A percentile compares a stretch with the other conserved stretches of the same genome.
These are phyloP conservation scores for Ypsolopha sequella DNA, from an alignment of 2,888 invertebrate genomes.

Conservation along the genomic window DNA sequence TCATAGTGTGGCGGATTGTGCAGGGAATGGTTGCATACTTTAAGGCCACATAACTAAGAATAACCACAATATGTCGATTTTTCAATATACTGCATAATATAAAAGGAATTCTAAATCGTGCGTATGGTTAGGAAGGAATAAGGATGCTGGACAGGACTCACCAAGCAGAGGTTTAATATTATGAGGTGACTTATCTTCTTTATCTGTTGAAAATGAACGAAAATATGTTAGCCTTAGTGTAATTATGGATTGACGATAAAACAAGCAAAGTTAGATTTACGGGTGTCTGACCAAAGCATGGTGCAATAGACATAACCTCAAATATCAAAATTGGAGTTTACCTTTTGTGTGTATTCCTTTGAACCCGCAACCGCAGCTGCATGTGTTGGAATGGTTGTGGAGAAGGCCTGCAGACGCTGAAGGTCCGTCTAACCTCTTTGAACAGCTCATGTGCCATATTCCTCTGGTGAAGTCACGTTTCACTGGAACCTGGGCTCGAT, in stretches of 20 bases:
- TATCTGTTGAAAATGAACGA: conserved; percentile 28
- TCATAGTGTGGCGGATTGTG: conserved; percentile 16
- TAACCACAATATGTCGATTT: too few relatives aligned
- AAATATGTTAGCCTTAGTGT: conserved; percentile 1
- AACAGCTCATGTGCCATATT: conserved; percentile 79
- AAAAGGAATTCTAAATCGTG: background rate
- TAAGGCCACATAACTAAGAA: too few relatives aligned
- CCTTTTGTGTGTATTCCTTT: conserved; percentile 79
- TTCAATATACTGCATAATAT: background rate
- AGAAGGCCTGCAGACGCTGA: conserved; percentile 42
- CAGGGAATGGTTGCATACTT: conserved; percentile 1
- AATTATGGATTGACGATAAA: too few relatives aligned
- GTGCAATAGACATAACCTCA: conserved; percentile 54
- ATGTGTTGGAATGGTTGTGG: conserved; percentile 72
- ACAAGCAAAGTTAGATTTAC: too few relatives aligned
- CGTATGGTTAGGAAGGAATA: conserved; percentile 10
- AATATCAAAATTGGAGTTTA: conserved; percentile 34
- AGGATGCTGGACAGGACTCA: conserved; percentile 31
- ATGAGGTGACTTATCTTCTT: conserved; percentile 24
- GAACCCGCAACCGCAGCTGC: conserved; percentile 77
- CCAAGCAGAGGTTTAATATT: conserved; percentile 48
- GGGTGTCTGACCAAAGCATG: conserved; percentile 21
- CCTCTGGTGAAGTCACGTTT: conserved; percentile 78
- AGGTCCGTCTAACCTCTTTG: conserved; percentile 44
- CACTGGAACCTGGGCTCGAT: conserved; percentile 46